Evolutionary conservation across 2,113 vertebrate genomes (phyloP).

Genomic region (Opisthocomus hoazin): DNA sequence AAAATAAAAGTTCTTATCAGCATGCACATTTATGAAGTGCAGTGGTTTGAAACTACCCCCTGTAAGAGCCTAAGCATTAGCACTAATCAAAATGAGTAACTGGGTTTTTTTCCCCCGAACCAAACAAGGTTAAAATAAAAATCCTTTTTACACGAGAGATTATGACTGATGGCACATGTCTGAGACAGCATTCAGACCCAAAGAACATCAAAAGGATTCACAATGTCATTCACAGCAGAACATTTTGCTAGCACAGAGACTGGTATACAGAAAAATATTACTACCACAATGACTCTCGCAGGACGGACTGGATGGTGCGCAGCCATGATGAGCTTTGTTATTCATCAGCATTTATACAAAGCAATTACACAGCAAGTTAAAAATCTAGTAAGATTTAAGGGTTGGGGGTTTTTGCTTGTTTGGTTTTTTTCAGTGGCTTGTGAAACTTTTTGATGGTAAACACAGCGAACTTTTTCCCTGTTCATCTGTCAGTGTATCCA

Average conservation of each 20-base stretch:
- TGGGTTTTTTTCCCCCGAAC: neutral
- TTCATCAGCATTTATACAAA: neutral
- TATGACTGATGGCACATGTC: neutral
- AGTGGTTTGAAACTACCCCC: conserved; percentile 13
- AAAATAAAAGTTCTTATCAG: conserved; percentile 68
- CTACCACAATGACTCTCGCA: neutral
- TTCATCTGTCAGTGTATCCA: neutral
- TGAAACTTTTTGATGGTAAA: neutral
- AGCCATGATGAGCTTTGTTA: neutral
- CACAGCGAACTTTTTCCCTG: neutral
- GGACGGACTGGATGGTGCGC: too few relatives aligned
- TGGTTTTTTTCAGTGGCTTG: neutral
- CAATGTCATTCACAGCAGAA: neutral
- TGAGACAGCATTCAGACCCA: neutral
- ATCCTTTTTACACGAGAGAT: neutral
- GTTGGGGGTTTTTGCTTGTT: neutral
- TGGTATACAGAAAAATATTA: neutral
- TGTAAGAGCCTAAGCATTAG: conserved; percentile 7
- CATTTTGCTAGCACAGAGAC: neutral
- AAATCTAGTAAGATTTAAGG: neutral
- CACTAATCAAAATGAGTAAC: conserved; percentile 2
- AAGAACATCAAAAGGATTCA: neutral
- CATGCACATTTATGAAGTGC: conserved; percentile 56
- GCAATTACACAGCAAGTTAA: neutral
- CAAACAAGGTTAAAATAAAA: conserved; percentile 33